Conservation (phyloP, 2,797 vertebrate species). For the Eulemur rubriventer region DNA sequence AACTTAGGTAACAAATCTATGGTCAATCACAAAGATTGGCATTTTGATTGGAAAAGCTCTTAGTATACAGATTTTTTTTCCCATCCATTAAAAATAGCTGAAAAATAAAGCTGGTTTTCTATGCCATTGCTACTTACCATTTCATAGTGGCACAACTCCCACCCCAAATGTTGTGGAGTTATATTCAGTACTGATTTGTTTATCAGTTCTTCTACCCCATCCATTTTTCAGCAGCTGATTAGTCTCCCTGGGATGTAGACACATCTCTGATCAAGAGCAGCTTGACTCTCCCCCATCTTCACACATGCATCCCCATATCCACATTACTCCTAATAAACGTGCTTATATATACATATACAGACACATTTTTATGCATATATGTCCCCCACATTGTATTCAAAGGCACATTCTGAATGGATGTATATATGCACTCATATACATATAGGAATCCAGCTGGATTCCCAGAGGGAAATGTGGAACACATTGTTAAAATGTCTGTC, state of each 20-base stretch:
- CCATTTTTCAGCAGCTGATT: constrained; percentile 84
- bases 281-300: constrained; percentile 73
- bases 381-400: constrained; percentile 71
- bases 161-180: constrained; percentile 80
- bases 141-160: constrained; percentile 67
- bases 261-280: constrained; percentile 81
- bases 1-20: constrained; percentile 1
- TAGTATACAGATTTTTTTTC: constrained; percentile 63
- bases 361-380: constrained; percentile 77
- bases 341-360: constrained; percentile 74
- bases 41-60: constrained; percentile 70
- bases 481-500: constrained; percentile 86
- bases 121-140: constrained; percentile 70
- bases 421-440: constrained; percentile 67
- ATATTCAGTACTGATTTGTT: constrained; percentile 83
- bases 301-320: constrained; percentile 67
- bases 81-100: constrained; percentile 68
- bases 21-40: constrained; percentile 59
- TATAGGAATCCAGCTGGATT: constrained; percentile 77
- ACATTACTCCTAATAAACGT: constrained; percentile 80
- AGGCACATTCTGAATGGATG: constrained; percentile 60
- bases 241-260: constrained; percentile 85
- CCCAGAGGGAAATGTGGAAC: constrained; percentile 82
- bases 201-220: constrained; percentile 77
- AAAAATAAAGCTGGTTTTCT: constrained; percentile 78